Evolutionary conservation across 2,113 vertebrate genomes (phyloP), one percentile per base, ranked within the genome.

Genomic region (Gobio gobio): DNA sequence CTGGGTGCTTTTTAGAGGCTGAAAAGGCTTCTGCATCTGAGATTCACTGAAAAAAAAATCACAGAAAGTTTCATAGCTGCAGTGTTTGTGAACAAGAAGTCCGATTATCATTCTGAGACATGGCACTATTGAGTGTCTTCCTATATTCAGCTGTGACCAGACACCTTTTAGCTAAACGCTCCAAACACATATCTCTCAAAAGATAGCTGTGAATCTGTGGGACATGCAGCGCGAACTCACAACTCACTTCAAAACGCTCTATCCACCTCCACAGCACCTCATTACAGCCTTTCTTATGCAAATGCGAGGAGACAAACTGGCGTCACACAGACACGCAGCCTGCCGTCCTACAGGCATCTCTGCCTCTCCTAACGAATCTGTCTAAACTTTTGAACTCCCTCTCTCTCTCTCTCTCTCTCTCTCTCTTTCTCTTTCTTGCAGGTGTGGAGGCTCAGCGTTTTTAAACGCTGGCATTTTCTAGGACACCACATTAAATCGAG

Each of bases 321-420:
- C 49, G 1, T 77, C 77, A 81, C 33, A 16, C 33, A 81, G 82
- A 89, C 89, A 85, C 83, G 83, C 86, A 63, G 51, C 83, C 78
- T 87, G 83, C 85, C 74, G 51, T 88, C 90, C 68, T 86, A 73
- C 88, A 90, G 90, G 90, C 90, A 89, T 87, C 87, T 88, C 90
- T 85, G 87, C 86, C 83, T 40, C 85, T 90, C 72, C 58, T 51
- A 87, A 45, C 18, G 80, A 86, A 86, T 91, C 85, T 68, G 68
- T 83, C 59, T 66, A 89, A 88, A 61, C 85, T 81, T 89, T 85
- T 88, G 58, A 84, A 83, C 78, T 84, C 33, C 64, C 70, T 86
- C 82, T 70, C 26, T 74, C 45, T 75, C 14, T 73, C 40, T 73
- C 22, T n/a, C n/a, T n/a, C n/a, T n/a, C 77, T 84, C 33, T 64